These are phyloP conservation scores for Phoebastria nigripes DNA, from an alignment of 2,797 vertebrate genomes.

Conservation along the genomic window DNA sequence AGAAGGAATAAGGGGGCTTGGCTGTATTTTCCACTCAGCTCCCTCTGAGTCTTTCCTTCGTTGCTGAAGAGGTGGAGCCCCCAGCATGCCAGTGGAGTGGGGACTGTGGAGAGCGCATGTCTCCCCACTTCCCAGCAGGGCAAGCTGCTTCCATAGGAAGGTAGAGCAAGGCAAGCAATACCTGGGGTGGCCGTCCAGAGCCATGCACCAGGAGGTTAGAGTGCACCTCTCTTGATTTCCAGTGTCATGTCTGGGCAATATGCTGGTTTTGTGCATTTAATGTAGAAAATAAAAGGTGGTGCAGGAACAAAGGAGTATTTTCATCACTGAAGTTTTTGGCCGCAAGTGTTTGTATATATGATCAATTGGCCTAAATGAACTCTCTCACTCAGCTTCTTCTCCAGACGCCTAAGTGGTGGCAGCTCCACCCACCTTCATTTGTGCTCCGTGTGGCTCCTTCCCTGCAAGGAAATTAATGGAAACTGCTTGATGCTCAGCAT, in stretches of 20 bases:
- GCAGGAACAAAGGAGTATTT: background rate
- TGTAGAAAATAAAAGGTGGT: background rate
- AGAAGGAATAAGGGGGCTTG: background rate
- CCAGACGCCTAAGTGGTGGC: slow-evolving; percentile 7
- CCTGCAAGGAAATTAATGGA: slow-evolving; percentile 9
- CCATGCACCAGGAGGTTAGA: accelerated
- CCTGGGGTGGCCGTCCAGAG: background rate
- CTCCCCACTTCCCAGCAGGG: background rate
- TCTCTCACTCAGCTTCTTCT: background rate
- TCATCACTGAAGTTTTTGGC: slow-evolving; percentile 27
- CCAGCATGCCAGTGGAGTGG: accelerated
- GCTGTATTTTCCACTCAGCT: background rate
- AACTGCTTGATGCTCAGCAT: background rate
- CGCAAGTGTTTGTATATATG: background rate
- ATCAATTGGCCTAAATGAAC: slow-evolving; percentile 19
- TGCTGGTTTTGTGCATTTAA: background rate
- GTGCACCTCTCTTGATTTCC: background rate
- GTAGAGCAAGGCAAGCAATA: background rate
- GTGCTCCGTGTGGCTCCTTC: background rate
- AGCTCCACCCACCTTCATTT: slow-evolving; percentile 32
- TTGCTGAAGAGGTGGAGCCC: background rate
- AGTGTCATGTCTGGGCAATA: background rate
- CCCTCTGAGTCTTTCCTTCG: background rate
- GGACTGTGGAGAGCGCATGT: background rate
- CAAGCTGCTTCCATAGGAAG: background rate